A percentile compares a stretch with the other conserved stretches of the same genome.
Conservation (phyloP, 37 sponge, comb jelly and placozoan genomes). For the Ephydatia muelleri region DNA sequence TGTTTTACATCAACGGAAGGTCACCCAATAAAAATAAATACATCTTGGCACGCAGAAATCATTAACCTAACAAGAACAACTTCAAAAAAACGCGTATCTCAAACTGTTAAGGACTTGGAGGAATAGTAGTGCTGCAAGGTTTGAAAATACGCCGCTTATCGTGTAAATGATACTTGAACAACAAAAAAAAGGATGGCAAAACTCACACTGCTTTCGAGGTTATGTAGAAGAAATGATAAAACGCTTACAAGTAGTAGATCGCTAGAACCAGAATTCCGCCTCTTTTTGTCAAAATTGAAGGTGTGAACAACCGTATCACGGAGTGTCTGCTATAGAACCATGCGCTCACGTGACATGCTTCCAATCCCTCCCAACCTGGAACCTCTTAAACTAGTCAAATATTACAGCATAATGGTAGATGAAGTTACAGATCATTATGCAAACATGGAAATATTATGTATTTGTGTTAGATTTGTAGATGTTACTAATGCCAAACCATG, state of each 20-base stretch:
- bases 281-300: too few species aligned
- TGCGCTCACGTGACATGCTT: not conserved
- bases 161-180: not conserved
- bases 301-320: slow-evolving; percentile 1
- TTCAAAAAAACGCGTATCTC: slow-evolving; percentile 1
- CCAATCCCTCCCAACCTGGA: not conserved
- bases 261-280: slow-evolving; percentile 1
- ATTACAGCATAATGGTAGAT: too few species aligned
- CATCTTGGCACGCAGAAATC: not conserved
- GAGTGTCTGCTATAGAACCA: slow-evolving; percentile 1
- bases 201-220: slow-evolving; percentile 1
- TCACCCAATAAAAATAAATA: not conserved
- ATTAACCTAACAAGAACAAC: slow-evolving; percentile 1
- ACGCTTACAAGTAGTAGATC: slow-evolving; percentile 1
- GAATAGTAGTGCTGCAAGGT: not conserved
- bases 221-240: slow-evolving; percentile 1
- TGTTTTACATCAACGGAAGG: slow-evolving; percentile 1
- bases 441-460: too few species aligned
- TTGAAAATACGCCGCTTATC: slow-evolving; percentile 1
- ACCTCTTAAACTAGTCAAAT: too few species aligned
- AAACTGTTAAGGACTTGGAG: not conserved
- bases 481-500: too few species aligned
- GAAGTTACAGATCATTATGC: too few species aligned
- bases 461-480: too few species aligned
- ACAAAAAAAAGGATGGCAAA: not conserved